These are phyloP conservation scores for Tetramorium alpestre DNA, from an alignment of 1,140 invertebrate genomes.

Conservation along the genomic window DNA sequence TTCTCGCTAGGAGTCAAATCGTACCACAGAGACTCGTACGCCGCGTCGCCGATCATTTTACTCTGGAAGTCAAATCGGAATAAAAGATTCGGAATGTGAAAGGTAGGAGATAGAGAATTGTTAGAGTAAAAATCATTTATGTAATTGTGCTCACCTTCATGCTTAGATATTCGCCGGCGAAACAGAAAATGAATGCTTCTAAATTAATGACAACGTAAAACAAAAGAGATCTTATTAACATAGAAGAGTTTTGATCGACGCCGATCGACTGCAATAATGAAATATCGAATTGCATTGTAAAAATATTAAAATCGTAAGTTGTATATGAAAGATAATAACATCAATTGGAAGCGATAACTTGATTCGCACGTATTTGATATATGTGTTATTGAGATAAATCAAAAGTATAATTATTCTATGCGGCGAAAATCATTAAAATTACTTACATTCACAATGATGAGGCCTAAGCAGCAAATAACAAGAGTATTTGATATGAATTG, in stretches of 20 bases:
- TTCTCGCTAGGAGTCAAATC: constrained; percentile 45
- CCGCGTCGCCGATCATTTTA: constrained; percentile 44
- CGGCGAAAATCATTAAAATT: background rate
- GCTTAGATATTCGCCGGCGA: constrained; percentile 67
- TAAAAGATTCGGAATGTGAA: background rate
- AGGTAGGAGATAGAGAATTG: background rate
- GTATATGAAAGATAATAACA: background rate
- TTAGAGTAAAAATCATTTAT: background rate
- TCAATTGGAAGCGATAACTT: background rate
- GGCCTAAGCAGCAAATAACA: constrained; percentile 60
- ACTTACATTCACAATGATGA: constrained; percentile 63
- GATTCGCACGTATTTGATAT: background rate
- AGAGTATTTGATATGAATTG: constrained; percentile 62
- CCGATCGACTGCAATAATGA: constrained; percentile 48
- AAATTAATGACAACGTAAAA: constrained; percentile 59
- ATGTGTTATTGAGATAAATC: background rate
- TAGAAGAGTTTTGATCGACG: background rate
- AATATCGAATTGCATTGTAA: background rate
- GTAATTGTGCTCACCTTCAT: constrained; percentile 22
- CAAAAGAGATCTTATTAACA: constrained; percentile 39
- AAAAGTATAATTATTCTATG: background rate
- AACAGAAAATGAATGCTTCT: constrained; percentile 65
- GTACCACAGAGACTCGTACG: constrained; percentile 62
- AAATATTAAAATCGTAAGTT: background rate
- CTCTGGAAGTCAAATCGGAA: constrained; percentile 41